Evolutionary conservation across 2,888 invertebrate species (phyloP), one percentile per base, ranked within the genome.

Genomic region (Capitulum mitella): DNA sequence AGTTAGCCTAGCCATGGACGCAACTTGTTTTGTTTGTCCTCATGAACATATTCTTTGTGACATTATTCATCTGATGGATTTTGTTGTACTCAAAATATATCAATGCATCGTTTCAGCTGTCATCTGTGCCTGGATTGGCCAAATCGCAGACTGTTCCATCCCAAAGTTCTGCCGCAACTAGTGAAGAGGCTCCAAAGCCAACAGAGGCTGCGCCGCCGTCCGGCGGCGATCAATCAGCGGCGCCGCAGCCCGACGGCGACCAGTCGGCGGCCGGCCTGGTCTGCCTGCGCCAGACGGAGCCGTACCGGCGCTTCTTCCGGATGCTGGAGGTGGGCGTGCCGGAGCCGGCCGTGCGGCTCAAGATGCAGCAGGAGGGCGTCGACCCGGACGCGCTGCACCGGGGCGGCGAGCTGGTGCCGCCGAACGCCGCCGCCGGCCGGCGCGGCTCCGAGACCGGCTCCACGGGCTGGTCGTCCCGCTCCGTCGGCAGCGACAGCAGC

Each of bases 271-370:
- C 54, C 6, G 32, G 32, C 8, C 32, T 32, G 32, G 14, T 61
- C 16, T 16, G 32, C 16, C 32, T 61, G 12, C 61, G 61, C 5
- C 32, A 32, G 16, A 61, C 61, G 0, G 80, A 81, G 29, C 54
- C 78, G 19, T 81, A 51, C 70, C 78, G 77, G 40, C 78, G 64
- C 10, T 81, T 77, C 70, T 91, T 95, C 80, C 95, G 94, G 88
- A 95, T 97, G 95, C 84, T 95, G 0, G 92, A 93, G 83, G 89
- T 96, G 83, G 96, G 97, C 61, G 95, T 95, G 0, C 94, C 93
- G n/a, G 85, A 90, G 78, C 89, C 88, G 82, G 96, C 93, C 61
- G 92, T 96, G 0, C 93, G 92, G 85, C 85, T 91, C 82, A 95
- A 95, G 88, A 92, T 95, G 90, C 85, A 88, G 77, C 86, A 89